Conservation (phyloP, 2,888 invertebrate species). For the Galerucella pusilla region DNA sequence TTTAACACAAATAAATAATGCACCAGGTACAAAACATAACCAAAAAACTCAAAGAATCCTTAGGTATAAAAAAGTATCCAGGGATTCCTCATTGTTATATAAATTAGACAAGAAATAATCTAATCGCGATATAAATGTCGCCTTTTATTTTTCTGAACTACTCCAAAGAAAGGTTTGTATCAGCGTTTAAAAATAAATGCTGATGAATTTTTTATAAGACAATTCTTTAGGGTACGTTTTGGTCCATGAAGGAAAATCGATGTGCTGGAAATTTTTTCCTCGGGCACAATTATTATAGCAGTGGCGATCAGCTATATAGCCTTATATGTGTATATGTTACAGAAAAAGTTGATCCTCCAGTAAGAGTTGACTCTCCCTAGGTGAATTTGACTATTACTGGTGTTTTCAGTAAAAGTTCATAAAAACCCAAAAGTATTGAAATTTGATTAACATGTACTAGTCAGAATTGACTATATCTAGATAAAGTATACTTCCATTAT, state of each 20-base stretch:
- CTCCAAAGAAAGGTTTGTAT: slow-evolving; percentile 10
- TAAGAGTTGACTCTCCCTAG: no score
- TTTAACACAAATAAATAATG: background rate
- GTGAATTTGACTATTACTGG: no score
- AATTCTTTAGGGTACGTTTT: slow-evolving; percentile 3
- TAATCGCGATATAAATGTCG: background rate
- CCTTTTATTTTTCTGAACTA: background rate
- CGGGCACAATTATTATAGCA: background rate
- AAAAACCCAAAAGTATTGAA: no score
- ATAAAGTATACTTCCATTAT: no score
- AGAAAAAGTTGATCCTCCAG: no score
- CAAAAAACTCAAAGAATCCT: no score
- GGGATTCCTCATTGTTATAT: background rate
- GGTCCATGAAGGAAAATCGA: background rate
- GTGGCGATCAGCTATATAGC: background rate
- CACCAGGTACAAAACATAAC: background rate
- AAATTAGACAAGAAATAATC: background rate
- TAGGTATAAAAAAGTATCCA: background rate
- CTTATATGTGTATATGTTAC: no score
- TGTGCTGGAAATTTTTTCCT: background rate
- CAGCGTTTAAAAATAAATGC: slow-evolving; percentile 20
- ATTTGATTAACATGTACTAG: no score
- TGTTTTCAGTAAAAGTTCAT: no score
- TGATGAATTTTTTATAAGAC: slow-evolving; percentile 15
- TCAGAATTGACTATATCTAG: no score